Conservation (phyloP, 2,888 invertebrate species). For the Xestoiulus laeticollis region DNA sequence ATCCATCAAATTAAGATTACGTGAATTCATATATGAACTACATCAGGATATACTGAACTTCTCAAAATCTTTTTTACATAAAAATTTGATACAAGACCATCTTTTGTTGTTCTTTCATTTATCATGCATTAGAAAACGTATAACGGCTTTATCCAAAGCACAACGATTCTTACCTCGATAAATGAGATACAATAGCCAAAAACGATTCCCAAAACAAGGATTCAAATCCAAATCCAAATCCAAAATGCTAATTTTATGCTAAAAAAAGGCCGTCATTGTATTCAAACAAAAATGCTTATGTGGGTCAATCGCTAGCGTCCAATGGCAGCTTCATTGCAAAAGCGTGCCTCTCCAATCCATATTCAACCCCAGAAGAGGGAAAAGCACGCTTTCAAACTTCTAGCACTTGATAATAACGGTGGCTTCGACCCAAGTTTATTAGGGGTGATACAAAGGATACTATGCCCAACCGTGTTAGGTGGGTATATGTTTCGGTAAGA, state of each 20-base stretch:
- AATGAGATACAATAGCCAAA: background rate
- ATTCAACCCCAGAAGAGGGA: background rate
- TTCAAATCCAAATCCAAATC: too few species aligned
- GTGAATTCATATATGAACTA: background rate
- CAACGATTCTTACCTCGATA: background rate
- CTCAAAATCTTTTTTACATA: background rate
- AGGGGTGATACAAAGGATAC: background rate
- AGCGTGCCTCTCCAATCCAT: slow-evolving; percentile 18
- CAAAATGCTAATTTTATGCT: background rate
- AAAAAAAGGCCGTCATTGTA: background rate
- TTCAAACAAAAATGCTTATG: slow-evolving; percentile 29
- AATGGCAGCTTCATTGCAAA: slow-evolving; percentile 30
- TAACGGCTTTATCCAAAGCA: background rate
- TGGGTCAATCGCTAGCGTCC: slow-evolving; percentile 33
- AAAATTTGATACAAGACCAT: background rate
- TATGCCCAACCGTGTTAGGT: background rate
- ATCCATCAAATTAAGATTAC: background rate
- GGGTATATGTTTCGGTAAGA: background rate
- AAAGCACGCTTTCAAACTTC: slow-evolving; percentile 32
- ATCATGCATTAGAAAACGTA: background rate
- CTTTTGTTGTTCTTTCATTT: slow-evolving; percentile 36
- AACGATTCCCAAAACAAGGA: background rate
- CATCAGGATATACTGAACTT: background rate
- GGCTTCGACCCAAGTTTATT: background rate
- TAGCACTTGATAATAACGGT: background rate